phyloP scores from a whole-genome alignment of 2,888 invertebrate species.

The Drosophila barbarae region DNA sequence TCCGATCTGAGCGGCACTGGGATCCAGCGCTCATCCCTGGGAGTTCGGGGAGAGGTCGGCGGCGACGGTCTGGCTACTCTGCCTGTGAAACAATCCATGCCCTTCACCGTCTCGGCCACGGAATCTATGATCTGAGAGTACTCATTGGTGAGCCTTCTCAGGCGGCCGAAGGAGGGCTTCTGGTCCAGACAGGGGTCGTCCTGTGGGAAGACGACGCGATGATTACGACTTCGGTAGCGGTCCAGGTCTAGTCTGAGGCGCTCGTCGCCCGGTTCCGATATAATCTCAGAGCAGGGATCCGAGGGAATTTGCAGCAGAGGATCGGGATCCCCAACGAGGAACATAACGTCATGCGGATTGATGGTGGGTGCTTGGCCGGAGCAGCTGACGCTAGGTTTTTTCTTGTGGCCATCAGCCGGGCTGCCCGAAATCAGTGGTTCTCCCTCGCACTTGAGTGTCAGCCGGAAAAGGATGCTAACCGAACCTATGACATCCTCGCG shows the following conservation, averaged over 20 bases:
- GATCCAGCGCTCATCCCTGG: slow-evolving; percentile 23
- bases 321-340: slow-evolving; percentile 40
- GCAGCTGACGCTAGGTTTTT: slow-evolving; percentile 1
- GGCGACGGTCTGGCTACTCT: background rate
- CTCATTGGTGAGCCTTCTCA: slow-evolving; percentile 38
- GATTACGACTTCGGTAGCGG: slow-evolving; percentile 57
- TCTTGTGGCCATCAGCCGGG: background rate
- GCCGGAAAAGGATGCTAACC: slow-evolving; percentile 52
- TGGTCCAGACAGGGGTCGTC: slow-evolving; percentile 13
- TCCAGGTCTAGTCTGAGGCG: slow-evolving; percentile 62
- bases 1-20: slow-evolving; percentile 35
- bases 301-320: slow-evolving; percentile 8
- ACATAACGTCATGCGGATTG: slow-evolving; percentile 52
- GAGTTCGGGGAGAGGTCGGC: background rate
- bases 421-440: background rate
- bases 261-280: slow-evolving; percentile 39
- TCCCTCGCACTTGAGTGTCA: slow-evolving; percentile 65
- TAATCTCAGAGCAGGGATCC: slow-evolving; percentile 29
- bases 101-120: slow-evolving; percentile 22
- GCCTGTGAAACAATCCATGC: slow-evolving; percentile 4
- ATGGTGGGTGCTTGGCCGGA: slow-evolving; percentile 10
- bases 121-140: slow-evolving; percentile 45
- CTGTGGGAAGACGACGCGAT: background rate
- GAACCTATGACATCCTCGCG: slow-evolving; percentile 42
- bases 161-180: slow-evolving; percentile 32